Base-by-base conservation (phyloP, 2,888 invertebrate species). In the Drosophila subquinaria region DNA sequence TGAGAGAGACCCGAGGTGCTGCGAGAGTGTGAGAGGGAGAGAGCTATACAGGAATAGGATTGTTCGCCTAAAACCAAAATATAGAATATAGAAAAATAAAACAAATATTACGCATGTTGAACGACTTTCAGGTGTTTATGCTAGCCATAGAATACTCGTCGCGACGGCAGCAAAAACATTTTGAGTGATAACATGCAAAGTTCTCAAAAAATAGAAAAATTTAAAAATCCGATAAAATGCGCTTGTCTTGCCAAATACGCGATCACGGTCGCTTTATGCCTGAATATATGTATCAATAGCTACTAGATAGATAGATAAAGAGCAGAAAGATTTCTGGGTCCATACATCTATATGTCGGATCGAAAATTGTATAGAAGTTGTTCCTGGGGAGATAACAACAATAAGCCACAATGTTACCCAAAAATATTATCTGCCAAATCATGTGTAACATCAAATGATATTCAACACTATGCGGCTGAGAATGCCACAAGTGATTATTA, bases 401-500 rank as follows among this genome's bases (percentile, higher is more conserved):
- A 62, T 70, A 45, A 55, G 10, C 48, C 23, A 9, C 38, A 20
- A 56, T 45, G 48, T 55, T 60, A 17, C 11, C 47, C 67, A 15
- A 62, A 42, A 66, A 81, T 79, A 85, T 87, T 87, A 74, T 82
- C 77, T 78, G 76, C 59, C 78, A 79, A 81, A 82, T 89, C 88
- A 85, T 88, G 69, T 88, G 74, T 69, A 86, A 88, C 73, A 86
- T 86, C 77, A 83, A 87, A 90, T 87, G 91, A 91, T 92, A 91
- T 91, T 91, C 86, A 90, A 91, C 92, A 91, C 91, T 91, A 82
- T 85, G 69, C 76, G 79, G 69, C 74, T 74, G 68, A 78, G 81
- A 78, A 81, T 82, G 84, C 82, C 88, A 82, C 86, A 81, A 81
- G 81, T 82, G 85, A 83, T 90, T 90, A 88, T 90, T 88, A 85